phyloP scores from a whole-genome alignment of 1,140 invertebrate genomes.

The Metaphire vulgaris region DNA sequence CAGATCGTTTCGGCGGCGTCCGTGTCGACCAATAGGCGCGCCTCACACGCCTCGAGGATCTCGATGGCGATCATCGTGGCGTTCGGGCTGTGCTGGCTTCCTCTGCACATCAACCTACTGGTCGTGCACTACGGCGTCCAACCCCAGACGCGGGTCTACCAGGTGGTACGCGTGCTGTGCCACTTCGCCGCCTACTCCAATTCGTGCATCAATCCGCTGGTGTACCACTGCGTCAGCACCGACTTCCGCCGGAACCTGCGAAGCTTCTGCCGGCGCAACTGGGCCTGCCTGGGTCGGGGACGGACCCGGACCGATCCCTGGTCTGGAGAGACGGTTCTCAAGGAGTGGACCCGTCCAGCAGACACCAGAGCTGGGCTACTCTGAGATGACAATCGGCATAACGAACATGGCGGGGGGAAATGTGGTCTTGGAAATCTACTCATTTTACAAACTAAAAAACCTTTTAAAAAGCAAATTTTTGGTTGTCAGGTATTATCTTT shows the following conservation, averaged over 20 bases:
- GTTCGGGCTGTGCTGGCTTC: conserved; percentile 25
- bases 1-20: neutral
- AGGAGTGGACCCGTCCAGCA: too few species aligned
- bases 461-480: too few species aligned
- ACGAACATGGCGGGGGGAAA: too few species aligned
- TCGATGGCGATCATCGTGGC: conserved; percentile 8
- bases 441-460: too few species aligned
- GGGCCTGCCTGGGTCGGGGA: too few species aligned
- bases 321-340: too few species aligned
- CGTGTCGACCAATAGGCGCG: neutral
- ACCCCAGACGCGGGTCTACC: conserved; percentile 16
- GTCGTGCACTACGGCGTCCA: conserved; percentile 4
- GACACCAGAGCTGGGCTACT: too few species aligned
- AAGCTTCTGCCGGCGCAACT: too few species aligned
- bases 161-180: conserved; percentile 11
- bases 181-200: conserved; percentile 24
- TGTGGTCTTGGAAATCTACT: too few species aligned
- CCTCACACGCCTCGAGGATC: conserved; percentile 63
- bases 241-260: conserved; percentile 21
- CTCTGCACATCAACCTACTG: conserved; percentile 17
- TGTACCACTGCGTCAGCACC: conserved; percentile 26
- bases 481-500: too few species aligned
- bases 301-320: too few species aligned
- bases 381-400: too few species aligned
- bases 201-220: conserved; percentile 19